Evolutionary conservation across 2,888 invertebrate genomes (phyloP).

Genomic region (Calameuta filiformis): DNA sequence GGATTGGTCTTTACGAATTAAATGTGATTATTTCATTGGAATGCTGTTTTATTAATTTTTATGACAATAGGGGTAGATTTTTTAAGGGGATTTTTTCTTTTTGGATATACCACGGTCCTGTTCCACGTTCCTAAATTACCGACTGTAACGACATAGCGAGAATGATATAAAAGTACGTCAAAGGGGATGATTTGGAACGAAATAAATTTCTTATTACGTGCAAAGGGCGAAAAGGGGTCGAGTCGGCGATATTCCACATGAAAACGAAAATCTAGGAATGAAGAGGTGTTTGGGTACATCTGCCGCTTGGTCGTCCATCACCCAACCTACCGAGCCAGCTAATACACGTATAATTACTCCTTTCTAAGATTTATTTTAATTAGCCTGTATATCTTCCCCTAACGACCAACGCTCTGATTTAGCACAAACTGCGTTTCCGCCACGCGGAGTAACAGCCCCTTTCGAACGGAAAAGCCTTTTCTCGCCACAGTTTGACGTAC

Average conservation of each 20-base stretch:
- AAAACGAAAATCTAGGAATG: constrained; percentile 64
- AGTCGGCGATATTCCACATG: not conserved
- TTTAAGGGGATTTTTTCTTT: too few relatives aligned
- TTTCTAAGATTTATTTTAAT: constrained; percentile 67
- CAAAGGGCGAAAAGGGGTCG: not conserved
- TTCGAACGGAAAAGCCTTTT: too few relatives aligned
- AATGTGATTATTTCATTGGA: too few relatives aligned
- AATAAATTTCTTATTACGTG: constrained; percentile 3
- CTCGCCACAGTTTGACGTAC: too few relatives aligned
- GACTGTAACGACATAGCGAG: not conserved
- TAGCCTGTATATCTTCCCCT: constrained; percentile 64
- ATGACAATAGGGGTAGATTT: too few relatives aligned
- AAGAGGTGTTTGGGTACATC: constrained; percentile 66
- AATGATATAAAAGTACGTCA: not conserved
- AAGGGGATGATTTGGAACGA: not conserved
- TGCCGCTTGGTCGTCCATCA: constrained; percentile 65
- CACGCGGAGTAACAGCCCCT: too few relatives aligned
- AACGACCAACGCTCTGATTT: constrained; percentile 58
- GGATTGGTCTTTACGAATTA: too few relatives aligned
- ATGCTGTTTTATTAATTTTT: too few relatives aligned
- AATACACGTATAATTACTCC: constrained; percentile 67
- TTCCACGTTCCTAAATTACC: too few relatives aligned
- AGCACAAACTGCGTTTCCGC: constrained; percentile 37
- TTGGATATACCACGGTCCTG: too few relatives aligned
- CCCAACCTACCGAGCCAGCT: constrained; percentile 51